Base-by-base conservation (phyloP, 2,113 vertebrate species). In the Ptilonorhynchus violaceus region DNA sequence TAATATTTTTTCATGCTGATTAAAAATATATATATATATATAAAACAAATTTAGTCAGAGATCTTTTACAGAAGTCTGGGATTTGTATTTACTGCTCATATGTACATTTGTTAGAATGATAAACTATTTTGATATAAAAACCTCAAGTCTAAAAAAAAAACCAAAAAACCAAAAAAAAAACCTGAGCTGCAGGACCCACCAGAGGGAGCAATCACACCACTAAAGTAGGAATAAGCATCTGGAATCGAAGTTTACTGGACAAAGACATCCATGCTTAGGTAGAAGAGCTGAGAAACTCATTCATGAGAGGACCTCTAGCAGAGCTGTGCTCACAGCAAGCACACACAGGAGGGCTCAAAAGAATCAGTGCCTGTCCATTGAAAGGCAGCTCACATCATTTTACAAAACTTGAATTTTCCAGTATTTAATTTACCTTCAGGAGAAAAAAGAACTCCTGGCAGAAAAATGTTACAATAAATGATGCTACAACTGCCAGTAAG, bases 141-240 rank as follows among this genome's bases (percentile, higher is more conserved):
- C 5, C 15, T 59, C 30, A 41, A 7, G 17, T 23, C 20, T n/a
- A 28, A 23, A 41, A 67, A 24, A 33, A 24, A 53, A 9, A 46
- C 7, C 13, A 24, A 53, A 11, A 42, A 42, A 42, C 42, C 42
- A 42, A 33, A 42, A 66, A 72, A 72, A 67, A 49, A 55, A 47
- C 5, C 4, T 10, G 31, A 85, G n/a, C 10, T 60, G 46, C 39
- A 73, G 11, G 39, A 82, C 39, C 84, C 97, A 96, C 49, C 76
- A 95, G 97, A 93, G 93, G 97, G 97, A 95, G 95, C 88, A 79
- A 2, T 18, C 92, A 53, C 60, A 64, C 64, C 17, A 58, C 41
- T n/a, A 9, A 63, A 63, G 27, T 7, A n/a, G 6, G 7, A 55
- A 0, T 9, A 49, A 69, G 44, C 2, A 25, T 5, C 53, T n/a